These are phyloP conservation scores for Proterorhinus semilunaris DNA, from an alignment of 2,113 vertebrate species.

Conservation along the genomic window DNA sequence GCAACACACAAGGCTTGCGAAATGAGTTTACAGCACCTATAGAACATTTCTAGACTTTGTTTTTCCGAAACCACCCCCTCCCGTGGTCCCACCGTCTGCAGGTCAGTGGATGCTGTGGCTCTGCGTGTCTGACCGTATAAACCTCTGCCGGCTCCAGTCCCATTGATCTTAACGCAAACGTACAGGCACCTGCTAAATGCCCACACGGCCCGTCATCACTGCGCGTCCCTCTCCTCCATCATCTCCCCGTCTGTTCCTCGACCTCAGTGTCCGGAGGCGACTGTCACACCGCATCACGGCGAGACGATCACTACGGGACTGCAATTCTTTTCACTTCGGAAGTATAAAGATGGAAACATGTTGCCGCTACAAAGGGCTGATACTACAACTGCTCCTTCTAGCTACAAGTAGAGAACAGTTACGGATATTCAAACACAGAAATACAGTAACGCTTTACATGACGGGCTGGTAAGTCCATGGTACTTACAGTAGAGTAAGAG, in stretches of 20 bases:
- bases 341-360: background rate
- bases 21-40: background rate
- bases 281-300: constrained; percentile 60
- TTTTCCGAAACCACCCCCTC: background rate
- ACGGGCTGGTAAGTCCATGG: no score
- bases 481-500: no score
- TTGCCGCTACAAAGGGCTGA: background rate
- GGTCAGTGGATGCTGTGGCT: background rate
- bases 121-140: constrained; percentile 13
- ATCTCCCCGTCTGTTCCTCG: constrained; percentile 28
- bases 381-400: no score
- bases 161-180: constrained; percentile 53
- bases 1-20: background rate
- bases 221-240: constrained; percentile 16
- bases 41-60: background rate
- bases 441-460: no score
- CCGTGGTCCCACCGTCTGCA: background rate
- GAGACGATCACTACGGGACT: no score
- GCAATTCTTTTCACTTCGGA: background rate
- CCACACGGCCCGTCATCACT: constrained; percentile 52
- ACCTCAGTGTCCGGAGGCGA: constrained; percentile 27
- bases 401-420: no score
- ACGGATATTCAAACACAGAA: no score
- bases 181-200: constrained; percentile 64
- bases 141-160: constrained; percentile 29